Evolutionary conservation across 2,888 invertebrate species (phyloP).

Genomic region (Augochlorella aurata): DNA sequence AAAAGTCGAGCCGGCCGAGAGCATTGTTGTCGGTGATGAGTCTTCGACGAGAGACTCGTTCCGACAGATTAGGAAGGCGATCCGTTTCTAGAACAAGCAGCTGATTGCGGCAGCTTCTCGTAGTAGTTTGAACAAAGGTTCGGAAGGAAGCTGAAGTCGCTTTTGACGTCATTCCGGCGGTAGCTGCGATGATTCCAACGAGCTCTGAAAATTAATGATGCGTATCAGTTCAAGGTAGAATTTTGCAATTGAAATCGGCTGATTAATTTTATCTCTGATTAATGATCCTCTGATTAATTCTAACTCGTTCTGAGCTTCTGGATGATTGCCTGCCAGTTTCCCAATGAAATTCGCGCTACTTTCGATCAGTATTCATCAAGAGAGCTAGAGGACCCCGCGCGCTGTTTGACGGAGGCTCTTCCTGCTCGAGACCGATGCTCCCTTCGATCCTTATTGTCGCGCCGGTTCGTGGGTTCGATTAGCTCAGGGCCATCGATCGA

Average conservation of each 20-base stretch:
- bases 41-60: background rate
- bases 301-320: too few relatives aligned
- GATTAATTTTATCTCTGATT: too few relatives aligned
- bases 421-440: background rate
- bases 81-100: background rate
- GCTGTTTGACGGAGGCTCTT: background rate
- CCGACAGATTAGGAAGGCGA: background rate
- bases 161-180: too few relatives aligned
- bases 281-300: too few relatives aligned
- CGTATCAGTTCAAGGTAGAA: too few relatives aligned
- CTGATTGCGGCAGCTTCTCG: background rate
- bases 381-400: background rate
- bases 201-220: too few relatives aligned
- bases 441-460: background rate
- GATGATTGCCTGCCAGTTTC: too few relatives aligned
- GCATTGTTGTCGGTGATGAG: background rate
- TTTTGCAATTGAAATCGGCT: too few relatives aligned
- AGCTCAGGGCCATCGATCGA: constrained; percentile 1
- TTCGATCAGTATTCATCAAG: background rate
- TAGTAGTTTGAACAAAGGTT: too few relatives aligned
- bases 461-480: background rate
- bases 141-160: too few relatives aligned
- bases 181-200: too few relatives aligned
- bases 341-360: background rate
- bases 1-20: background rate